These are phyloP conservation scores for Subacronicta megacephala DNA, from an alignment of 2,888 invertebrate species.

Conservation along the genomic window DNA sequence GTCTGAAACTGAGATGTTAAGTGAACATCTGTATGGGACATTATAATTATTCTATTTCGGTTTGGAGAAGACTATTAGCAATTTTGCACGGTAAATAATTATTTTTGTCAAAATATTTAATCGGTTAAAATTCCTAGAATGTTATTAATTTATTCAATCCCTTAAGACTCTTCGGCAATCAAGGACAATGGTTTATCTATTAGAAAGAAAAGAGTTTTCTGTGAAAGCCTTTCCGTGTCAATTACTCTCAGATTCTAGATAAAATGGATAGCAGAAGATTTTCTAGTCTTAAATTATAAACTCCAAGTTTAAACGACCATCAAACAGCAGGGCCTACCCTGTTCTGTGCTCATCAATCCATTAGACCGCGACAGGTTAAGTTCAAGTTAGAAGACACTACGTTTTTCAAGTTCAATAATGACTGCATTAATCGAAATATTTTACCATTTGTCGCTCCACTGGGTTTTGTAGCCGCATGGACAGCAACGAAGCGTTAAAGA, in stretches of 20 bases:
- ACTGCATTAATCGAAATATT: not conserved
- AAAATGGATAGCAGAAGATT: no score
- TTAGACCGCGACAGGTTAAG: not conserved
- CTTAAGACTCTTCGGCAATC: no score
- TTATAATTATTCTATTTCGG: slow-evolving; percentile 12
- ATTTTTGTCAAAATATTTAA: not conserved
- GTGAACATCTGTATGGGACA: slow-evolving; percentile 35
- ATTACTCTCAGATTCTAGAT: no score
- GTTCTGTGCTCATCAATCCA: not conserved
- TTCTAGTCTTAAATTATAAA: no score
- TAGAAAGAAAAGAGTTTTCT: no score
- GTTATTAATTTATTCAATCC: no score
- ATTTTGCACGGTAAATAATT: not conserved
- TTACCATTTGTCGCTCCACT: slow-evolving; percentile 1
- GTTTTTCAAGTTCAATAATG: not conserved
- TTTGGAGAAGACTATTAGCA: not conserved
- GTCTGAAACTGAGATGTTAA: slow-evolving; percentile 40
- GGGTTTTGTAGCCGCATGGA: not conserved
- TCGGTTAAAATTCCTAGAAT: no score
- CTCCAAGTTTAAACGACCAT: not conserved
- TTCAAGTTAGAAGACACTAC: not conserved
- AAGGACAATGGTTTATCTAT: no score
- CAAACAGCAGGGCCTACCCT: not conserved
- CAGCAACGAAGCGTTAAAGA: not conserved
- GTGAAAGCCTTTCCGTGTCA: no score